phyloP scores from a whole-genome alignment of 1,140 invertebrate species.

The Palaemon carinicauda region DNA sequence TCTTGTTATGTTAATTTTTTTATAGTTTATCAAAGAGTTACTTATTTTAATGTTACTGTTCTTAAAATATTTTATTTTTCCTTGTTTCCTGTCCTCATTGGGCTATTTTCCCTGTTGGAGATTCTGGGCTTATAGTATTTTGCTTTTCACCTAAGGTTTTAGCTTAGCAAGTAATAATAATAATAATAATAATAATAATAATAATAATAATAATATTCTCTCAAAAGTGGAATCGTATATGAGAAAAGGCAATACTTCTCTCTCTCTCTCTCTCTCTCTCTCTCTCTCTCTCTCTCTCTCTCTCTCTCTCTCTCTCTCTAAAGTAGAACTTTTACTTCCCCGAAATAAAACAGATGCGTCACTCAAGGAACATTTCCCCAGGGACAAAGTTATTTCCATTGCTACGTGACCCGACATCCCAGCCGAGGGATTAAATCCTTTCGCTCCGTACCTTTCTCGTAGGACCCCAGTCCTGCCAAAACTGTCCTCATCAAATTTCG shows the following conservation, averaged over 20 bases:
- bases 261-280: neutral
- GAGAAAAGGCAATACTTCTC: neutral
- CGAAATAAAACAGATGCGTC: slow-evolving; percentile 3
- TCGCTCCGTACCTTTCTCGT: neutral
- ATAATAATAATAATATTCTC: too few relatives aligned
- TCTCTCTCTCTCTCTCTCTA: neutral
- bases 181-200: too few relatives aligned
- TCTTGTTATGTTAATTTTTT: too few relatives aligned
- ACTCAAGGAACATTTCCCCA: slow-evolving; percentile 16
- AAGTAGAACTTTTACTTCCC: neutral
- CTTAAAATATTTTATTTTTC: too few relatives aligned
- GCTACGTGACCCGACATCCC: slow-evolving; percentile 1
- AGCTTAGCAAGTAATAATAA: too few relatives aligned
- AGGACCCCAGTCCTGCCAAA: neutral
- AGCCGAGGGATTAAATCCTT: neutral
- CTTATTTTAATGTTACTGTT: too few relatives aligned
- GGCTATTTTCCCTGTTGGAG: too few relatives aligned
- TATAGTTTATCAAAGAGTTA: too few relatives aligned
- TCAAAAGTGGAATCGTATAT: neutral
- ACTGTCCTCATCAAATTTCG: too few relatives aligned
- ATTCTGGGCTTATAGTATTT: too few relatives aligned
- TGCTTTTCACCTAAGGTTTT: too few relatives aligned
- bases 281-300: neutral
- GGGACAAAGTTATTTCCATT: slow-evolving; percentile 16
- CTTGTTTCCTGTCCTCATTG: too few relatives aligned